phyloP scores from a whole-genome alignment of 2,797 vertebrate species.

The Eleutherodactylus coqui region DNA sequence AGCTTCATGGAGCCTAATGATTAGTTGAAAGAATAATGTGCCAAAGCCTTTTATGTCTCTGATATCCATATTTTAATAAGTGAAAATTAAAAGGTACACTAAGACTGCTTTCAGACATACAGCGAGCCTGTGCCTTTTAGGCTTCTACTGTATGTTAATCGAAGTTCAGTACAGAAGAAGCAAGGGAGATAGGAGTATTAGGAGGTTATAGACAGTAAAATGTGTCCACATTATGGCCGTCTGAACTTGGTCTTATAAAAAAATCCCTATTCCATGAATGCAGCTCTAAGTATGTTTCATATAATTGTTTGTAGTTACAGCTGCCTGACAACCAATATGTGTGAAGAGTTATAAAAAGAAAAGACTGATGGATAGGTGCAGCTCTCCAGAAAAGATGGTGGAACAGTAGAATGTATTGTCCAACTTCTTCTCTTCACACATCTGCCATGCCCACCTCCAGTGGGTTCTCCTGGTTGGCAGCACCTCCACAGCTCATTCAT shows the following conservation, averaged over 20 bases:
- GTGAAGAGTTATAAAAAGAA: too few relatives aligned
- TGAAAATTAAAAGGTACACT: not conserved
- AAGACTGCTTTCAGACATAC: not conserved
- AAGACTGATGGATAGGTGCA: too few relatives aligned
- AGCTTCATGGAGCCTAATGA: not conserved
- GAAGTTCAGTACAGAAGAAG: not conserved
- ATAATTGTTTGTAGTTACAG: not conserved
- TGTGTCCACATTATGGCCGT: not conserved
- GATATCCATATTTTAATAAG: not conserved
- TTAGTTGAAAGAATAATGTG: not conserved
- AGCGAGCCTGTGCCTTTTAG: not conserved
- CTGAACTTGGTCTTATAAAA: not conserved
- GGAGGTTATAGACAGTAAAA: not conserved
- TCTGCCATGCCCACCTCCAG: too few relatives aligned
- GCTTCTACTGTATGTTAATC: too few relatives aligned
- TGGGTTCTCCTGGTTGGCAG: too few relatives aligned
- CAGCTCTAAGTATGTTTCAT: too few relatives aligned
- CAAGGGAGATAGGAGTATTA: not conserved
- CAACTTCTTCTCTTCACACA: too few relatives aligned
- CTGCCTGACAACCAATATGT: not conserved
- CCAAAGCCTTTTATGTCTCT: not conserved
- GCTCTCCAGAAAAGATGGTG: too few relatives aligned
- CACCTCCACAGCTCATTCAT: too few relatives aligned
- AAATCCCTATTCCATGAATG: too few relatives aligned
- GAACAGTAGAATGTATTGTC: too few relatives aligned